A percentile compares a stretch with the other conserved stretches of the same genome.
Evolutionary conservation across 1,140 invertebrate genomes (phyloP).

Genomic region (Bombus pascuorum): DNA sequence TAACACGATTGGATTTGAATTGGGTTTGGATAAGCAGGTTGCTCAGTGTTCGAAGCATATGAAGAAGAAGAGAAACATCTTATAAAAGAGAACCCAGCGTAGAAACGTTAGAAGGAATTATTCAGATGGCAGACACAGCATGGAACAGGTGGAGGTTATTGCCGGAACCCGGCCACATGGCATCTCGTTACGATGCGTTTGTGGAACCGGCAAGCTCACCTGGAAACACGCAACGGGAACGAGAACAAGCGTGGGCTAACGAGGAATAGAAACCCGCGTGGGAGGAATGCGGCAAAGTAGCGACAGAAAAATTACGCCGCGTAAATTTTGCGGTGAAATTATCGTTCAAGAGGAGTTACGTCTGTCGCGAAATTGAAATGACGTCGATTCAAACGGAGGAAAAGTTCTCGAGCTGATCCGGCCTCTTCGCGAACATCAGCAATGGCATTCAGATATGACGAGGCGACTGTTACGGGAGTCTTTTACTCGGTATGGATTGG

Average conservation of each 20-base stretch:
- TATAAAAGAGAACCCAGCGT: not conserved
- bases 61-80: not conserved
- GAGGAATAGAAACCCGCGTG: conserved; percentile 46
- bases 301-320: conserved; percentile 1
- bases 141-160: conserved; percentile 66
- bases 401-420: not conserved
- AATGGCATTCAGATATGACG: not conserved
- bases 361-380: not conserved
- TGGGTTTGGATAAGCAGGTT: too few species aligned
- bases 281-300: not conserved
- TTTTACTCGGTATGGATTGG: not conserved
- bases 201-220: conserved; percentile 42
- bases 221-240: conserved; percentile 50
- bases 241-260: conserved; percentile 59
- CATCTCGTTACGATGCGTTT: conserved; percentile 62
- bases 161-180: conserved; percentile 41
- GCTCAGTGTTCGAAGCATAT: not conserved
- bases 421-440: not conserved
- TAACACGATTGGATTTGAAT: too few species aligned
- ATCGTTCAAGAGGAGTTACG: not conserved
- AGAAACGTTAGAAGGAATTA: conserved; percentile 57
- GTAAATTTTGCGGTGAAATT: conserved; percentile 18
- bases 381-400: conserved; percentile 1
- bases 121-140: conserved; percentile 53
- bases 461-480: not conserved